Evolutionary conservation across 1,140 invertebrate genomes (phyloP), one percentile per base, ranked within the genome.

Genomic region (Leptestheria dahalacensis): DNA sequence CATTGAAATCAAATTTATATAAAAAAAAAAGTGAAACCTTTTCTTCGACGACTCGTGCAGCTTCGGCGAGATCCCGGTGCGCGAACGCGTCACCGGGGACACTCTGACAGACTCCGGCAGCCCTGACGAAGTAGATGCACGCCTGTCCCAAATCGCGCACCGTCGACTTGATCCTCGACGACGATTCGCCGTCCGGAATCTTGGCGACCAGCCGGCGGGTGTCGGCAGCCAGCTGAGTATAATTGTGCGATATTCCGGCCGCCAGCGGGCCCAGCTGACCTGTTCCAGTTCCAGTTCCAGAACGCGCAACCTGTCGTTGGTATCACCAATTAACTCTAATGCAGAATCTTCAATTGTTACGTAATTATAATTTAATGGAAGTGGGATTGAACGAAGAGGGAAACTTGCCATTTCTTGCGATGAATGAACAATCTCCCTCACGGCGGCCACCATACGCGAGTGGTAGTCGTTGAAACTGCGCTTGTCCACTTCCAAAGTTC

Each of bases 381-480:
- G n/a, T n/a, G n/a, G n/a, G n/a, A n/a, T n/a, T n/a, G n/a, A n/a
- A n/a, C 41, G 55, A 58, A 48, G 41, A 51, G 62, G 26, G 55
- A 15, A 48, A 29, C 73, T 76, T 68, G 88, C 87, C 83, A 97
- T 97, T 71, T 97, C 93, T 62, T 94, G 91, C 18, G 92, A 84
- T 52, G 93, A 77, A 56, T 85, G 77, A 0, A 91, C 89, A 62
- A 99, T 96, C 70, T 97, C 91, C 73, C 97, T 97, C 1, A 90
- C 84, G 47, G 83, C 79, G 62, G 83, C 82, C 2, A 97, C 91
- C 93, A 99, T 98, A 58, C 91, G 78, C 0, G 94, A 96, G 71
- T 99, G 96, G 72, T 93, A 96, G 72, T 97, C 92, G 2, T 96
- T 93, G 69, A 91, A 97, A 49, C 79, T 82, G 57, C 21, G 47